Conservation (phyloP, 2,113 vertebrate genomes). For the Laticauda laticaudata region DNA sequence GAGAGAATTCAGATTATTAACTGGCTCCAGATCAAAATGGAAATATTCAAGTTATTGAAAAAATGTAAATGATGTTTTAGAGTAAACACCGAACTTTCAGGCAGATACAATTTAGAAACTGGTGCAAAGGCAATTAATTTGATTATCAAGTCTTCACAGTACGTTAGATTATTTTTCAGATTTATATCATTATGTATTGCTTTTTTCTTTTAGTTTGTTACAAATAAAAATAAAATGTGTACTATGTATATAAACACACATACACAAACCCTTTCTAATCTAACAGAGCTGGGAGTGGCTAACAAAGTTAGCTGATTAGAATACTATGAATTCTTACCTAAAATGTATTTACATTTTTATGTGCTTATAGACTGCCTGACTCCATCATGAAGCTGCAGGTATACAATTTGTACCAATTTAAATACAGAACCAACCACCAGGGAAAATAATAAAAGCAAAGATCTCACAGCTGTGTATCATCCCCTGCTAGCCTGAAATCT, state of each 20-base stretch:
- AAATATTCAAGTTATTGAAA: slow-evolving; percentile 25
- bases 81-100: neutral
- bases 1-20: neutral
- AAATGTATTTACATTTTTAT: neutral
- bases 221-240: neutral
- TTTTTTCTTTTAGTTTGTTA: neutral
- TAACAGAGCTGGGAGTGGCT: neutral
- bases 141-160: neutral
- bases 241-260: neutral
- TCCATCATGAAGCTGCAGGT: neutral
- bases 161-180: neutral
- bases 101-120: neutral
- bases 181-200: neutral
- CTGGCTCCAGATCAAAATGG: slow-evolving; percentile 26
- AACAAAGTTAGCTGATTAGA: neutral
- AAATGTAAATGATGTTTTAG: slow-evolving; percentile 35
- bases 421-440: neutral
- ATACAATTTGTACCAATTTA: neutral
- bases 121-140: neutral
- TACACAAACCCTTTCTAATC: neutral
- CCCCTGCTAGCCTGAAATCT: neutral
- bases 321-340: neutral
- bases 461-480: neutral
- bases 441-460: neutral
- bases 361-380: neutral